These are phyloP conservation scores for Chironomus tentans DNA, from an alignment of 2,888 invertebrate genomes.

Conservation along the genomic window DNA sequence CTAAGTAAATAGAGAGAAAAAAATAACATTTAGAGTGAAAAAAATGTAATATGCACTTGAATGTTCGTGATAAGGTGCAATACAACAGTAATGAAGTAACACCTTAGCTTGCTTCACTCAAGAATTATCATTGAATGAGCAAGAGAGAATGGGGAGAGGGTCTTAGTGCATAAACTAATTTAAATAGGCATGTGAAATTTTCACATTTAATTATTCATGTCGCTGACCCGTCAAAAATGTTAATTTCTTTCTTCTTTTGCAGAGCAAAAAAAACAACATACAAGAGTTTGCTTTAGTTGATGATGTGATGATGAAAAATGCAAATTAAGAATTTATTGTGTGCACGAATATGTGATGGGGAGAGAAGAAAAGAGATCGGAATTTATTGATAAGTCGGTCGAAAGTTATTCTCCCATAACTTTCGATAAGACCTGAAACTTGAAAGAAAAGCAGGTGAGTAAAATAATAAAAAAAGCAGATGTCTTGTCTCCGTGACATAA, in stretches of 20 bases:
- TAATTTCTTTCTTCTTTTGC: background rate
- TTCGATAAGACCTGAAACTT: background rate
- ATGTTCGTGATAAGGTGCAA: background rate
- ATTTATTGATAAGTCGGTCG: background rate
- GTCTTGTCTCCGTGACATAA: background rate
- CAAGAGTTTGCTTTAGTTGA: background rate
- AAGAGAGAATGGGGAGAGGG: background rate
- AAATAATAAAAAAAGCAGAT: background rate
- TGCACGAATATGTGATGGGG: slow-evolving; percentile 4
- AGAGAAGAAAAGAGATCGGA: slow-evolving; percentile 2
- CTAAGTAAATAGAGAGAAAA: background rate
- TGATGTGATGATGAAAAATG: slow-evolving; percentile 15
- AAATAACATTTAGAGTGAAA: background rate
- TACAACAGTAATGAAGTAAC: too few species aligned
- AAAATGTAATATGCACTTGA: background rate
- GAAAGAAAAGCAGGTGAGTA: background rate
- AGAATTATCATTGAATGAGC: too few species aligned
- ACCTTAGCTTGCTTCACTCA: too few species aligned
- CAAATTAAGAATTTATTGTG: slow-evolving; percentile 12
- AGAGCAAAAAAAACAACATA: background rate
- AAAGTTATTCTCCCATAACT: slow-evolving; percentile 19
- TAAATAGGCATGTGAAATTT: background rate
- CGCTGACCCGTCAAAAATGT: slow-evolving; percentile 1
- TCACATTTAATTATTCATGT: background rate
- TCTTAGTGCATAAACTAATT: background rate